These are phyloP conservation scores for Sphaeridia pumilis DNA, from an alignment of 2,888 invertebrate genomes.

Conservation along the genomic window DNA sequence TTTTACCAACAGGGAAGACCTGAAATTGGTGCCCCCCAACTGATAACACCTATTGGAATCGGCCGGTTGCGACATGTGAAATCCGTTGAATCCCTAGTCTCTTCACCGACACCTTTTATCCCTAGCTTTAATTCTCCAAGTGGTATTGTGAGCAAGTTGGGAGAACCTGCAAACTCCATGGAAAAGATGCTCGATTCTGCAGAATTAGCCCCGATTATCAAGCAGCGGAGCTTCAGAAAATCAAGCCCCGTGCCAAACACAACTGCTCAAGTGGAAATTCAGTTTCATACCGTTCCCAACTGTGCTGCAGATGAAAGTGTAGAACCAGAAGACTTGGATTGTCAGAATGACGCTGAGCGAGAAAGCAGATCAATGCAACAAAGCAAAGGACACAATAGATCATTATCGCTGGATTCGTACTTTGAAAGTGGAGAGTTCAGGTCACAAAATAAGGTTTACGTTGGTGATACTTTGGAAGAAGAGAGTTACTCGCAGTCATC, in stretches of 20 bases:
- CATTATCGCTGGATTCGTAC: constrained; percentile 86
- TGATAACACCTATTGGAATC: background rate
- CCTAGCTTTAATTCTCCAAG: background rate
- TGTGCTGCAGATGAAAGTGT: constrained; percentile 10
- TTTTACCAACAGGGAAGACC: background rate
- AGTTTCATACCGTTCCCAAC: background rate
- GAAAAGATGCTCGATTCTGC: constrained; percentile 13
- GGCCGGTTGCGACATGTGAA: constrained; percentile 58
- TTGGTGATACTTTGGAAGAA: constrained; percentile 41
- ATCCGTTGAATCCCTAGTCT: constrained; percentile 55
- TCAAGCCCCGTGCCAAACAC: constrained; percentile 32
- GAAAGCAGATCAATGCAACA: background rate
- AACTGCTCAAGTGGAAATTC: constrained; percentile 22
- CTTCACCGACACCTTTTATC: constrained; percentile 32
- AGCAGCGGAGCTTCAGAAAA: too few relatives aligned
- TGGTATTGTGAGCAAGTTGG: background rate
- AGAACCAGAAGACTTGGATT: background rate
- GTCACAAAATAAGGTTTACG: constrained; percentile 34
- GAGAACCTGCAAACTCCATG: background rate
- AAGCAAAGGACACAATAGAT: constrained; percentile 40
- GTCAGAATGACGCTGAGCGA: too few relatives aligned
- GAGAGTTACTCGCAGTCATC: constrained; percentile 36
- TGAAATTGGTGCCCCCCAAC: constrained; percentile 38
- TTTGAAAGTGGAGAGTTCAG: constrained; percentile 50
- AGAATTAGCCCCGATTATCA: too few relatives aligned